A percentile compares a stretch with the other conserved stretches of the same genome.
phyloP scores from a whole-genome alignment of 1,140 invertebrate species.

The Thrips palmi region DNA sequence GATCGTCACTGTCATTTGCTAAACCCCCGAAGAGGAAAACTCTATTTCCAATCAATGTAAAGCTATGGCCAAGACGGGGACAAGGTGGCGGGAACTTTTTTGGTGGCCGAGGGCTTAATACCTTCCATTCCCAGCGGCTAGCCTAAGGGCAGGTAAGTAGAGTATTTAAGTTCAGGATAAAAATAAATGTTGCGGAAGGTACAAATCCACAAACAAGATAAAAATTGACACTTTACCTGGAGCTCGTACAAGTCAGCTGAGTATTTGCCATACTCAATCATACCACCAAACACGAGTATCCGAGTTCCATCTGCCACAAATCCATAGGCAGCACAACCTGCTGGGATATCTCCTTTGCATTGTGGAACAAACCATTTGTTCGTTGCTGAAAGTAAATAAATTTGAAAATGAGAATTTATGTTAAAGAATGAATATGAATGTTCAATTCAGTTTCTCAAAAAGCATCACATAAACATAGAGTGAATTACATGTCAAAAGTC shows the following conservation, averaged over 20 bases:
- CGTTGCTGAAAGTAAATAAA: too few species aligned
- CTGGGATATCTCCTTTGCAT: slow-evolving; percentile 73
- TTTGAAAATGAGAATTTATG: too few species aligned
- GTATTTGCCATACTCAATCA: slow-evolving; percentile 98
- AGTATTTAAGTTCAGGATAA: too few species aligned
- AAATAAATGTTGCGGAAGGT: too few species aligned
- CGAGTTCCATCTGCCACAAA: slow-evolving; percentile 88
- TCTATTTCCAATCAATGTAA: slow-evolving; percentile 80
- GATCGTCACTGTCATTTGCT: slow-evolving; percentile 91
- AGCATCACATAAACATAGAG: too few species aligned
- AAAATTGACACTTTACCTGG: too few species aligned
- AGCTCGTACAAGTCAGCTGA: slow-evolving; percentile 93
- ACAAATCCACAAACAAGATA: too few species aligned
- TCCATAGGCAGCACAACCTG: slow-evolving; percentile 95
- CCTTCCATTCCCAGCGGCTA: slow-evolving; percentile 97
- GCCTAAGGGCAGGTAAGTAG: slow-evolving; percentile 88
- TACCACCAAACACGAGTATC: slow-evolving; percentile 92
- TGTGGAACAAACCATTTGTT: slow-evolving; percentile 4
- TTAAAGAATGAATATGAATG: too few species aligned
- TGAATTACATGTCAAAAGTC: too few species aligned
- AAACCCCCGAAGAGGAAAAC: slow-evolving; percentile 93
- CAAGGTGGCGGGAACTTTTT: slow-evolving; percentile 65
- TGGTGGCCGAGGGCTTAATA: slow-evolving; percentile 69
- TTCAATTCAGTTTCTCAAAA: too few species aligned
- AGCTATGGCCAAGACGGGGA: slow-evolving; percentile 87